phyloP scores from a whole-genome alignment of 2,113 vertebrate species.

The Ceyx melanurus region DNA sequence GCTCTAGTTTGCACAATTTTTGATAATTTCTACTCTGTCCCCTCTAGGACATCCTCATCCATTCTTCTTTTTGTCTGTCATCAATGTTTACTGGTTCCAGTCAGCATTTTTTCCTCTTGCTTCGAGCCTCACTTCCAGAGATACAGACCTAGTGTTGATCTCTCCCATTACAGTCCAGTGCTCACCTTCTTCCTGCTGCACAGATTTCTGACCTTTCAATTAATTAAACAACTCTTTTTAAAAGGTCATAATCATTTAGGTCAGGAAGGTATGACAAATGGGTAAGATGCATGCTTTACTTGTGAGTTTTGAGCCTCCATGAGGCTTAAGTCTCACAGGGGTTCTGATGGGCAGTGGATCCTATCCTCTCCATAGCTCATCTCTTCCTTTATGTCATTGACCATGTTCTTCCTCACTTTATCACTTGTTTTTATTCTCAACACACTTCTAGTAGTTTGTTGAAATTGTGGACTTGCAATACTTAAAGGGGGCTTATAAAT shows the following conservation, averaged over 20 bases:
- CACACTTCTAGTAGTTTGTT: not conserved
- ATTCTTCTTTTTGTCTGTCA: not conserved
- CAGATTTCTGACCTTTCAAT: not conserved
- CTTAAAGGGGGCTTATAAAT: not conserved
- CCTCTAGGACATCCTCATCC: not conserved
- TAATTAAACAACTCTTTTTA: not conserved
- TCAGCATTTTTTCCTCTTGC: not conserved
- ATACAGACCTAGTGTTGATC: not conserved
- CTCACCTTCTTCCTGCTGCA: not conserved
- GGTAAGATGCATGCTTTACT: not conserved
- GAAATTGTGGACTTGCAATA: not conserved
- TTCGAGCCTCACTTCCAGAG: not conserved
- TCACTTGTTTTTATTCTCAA: not conserved
- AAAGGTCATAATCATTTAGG: not conserved
- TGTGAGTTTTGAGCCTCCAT: not conserved
- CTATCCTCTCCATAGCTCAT: not conserved
- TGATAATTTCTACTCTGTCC: not conserved
- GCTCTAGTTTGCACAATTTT: not conserved
- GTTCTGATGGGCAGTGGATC: not conserved
- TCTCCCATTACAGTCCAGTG: not conserved
- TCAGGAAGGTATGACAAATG: not conserved
- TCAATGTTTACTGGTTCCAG: not conserved
- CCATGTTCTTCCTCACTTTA: not conserved
- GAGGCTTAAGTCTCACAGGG: not conserved
- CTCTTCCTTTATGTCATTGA: not conserved